These are phyloP conservation scores for Bergia puertoricense DNA, from an alignment of 92 coral and sea anemone species.

Conservation along the genomic window DNA sequence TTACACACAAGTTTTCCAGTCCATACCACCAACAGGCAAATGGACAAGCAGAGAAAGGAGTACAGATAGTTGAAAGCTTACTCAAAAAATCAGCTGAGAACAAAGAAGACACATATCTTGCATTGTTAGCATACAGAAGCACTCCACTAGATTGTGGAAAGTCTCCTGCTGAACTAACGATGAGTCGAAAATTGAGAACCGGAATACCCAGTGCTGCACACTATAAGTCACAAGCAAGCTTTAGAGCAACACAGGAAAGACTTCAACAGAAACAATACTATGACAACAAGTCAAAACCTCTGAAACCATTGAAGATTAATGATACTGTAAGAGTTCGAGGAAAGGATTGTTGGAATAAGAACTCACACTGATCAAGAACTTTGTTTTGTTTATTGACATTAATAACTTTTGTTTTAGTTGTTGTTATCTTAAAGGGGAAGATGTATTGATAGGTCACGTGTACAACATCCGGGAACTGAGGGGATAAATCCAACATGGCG, in stretches of 20 bases:
- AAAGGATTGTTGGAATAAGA: background rate
- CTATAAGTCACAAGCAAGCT: background rate
- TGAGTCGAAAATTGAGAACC: constrained; percentile 41
- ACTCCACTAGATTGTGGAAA: constrained; percentile 45
- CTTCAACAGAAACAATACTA: background rate
- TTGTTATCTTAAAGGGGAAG: background rate
- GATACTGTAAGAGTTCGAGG: background rate
- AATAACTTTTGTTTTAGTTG: background rate
- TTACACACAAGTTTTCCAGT: background rate
- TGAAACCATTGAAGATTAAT: background rate
- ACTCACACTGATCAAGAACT: background rate
- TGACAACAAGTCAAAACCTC: background rate
- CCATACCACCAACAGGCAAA: background rate
- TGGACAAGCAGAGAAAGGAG: background rate
- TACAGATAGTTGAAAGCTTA: background rate
- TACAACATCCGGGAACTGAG: background rate
- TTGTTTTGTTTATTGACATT: background rate
- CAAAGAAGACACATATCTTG: background rate
- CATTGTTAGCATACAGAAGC: constrained; percentile 29
- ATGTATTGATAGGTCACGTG: background rate
- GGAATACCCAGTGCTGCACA: background rate
- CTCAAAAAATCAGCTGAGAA: background rate
- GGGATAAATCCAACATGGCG: background rate
- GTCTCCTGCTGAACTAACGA: constrained; percentile 32
- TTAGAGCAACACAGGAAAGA: background rate